These are phyloP conservation scores for Perodicticus potto DNA, from an alignment of 2,797 vertebrate species.

Conservation along the genomic window DNA sequence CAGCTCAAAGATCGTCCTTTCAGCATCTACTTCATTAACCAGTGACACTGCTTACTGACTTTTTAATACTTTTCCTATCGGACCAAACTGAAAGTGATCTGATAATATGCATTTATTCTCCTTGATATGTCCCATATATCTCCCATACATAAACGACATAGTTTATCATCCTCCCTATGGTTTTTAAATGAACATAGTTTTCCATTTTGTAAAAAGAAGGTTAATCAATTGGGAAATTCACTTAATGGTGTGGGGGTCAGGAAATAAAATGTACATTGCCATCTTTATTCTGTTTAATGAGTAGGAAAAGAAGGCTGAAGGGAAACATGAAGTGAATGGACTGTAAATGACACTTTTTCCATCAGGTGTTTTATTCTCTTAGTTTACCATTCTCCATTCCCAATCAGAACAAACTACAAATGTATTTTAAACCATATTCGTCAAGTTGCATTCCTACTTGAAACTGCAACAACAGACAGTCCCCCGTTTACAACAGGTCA, in stretches of 20 bases:
- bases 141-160: neutral
- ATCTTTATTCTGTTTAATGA: neutral
- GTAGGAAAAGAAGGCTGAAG: neutral
- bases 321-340: neutral
- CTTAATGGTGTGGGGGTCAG: neutral
- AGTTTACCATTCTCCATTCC: neutral
- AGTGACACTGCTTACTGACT: neutral
- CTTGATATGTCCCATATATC: neutral
- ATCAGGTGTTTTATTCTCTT: neutral
- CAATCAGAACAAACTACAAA: neutral
- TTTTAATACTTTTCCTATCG: neutral
- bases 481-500: neutral
- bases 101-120: neutral
- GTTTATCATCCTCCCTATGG: neutral
- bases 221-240: neutral
- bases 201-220: neutral
- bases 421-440: conserved; percentile 10
- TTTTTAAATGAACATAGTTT: neutral
- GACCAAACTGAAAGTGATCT: neutral
- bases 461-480: conserved; percentile 10
- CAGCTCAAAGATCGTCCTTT: neutral
- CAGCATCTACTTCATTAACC: neutral
- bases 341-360: neutral
- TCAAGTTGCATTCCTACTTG: conserved; percentile 3
- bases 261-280: neutral